These are phyloP conservation scores for Cephus pulcher DNA, from an alignment of 2,888 invertebrate species.

Conservation along the genomic window DNA sequence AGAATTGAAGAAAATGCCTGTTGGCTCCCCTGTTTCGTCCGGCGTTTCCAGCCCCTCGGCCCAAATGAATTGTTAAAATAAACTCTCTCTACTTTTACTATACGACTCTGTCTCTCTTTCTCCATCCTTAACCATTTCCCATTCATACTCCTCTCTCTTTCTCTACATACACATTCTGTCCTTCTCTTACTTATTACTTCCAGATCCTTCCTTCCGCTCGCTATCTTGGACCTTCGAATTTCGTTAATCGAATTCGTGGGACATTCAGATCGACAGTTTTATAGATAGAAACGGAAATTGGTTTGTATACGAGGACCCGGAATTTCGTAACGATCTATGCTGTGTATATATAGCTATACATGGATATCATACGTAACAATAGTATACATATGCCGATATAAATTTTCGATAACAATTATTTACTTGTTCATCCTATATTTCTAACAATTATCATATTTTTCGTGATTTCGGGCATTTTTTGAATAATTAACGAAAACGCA, in stretches of 20 bases:
- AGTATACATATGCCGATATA: background rate
- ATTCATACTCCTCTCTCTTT: background rate
- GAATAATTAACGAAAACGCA: background rate
- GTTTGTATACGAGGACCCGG: no score
- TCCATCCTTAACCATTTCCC: background rate
- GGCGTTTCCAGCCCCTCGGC: background rate
- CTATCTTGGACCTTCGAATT: background rate
- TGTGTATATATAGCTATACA: background rate
- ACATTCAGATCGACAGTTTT: no score
- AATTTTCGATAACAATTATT: background rate
- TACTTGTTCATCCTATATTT: background rate
- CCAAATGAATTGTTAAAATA: background rate
- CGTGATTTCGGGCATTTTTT: background rate
- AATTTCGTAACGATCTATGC: no score
- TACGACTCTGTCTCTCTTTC: no score
- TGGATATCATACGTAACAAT: background rate
- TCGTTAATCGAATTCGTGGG: background rate
- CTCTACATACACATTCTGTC: no score
- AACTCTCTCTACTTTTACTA: no score
- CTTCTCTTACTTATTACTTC: no score
- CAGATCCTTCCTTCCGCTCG: background rate
- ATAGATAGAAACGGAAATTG: no score
- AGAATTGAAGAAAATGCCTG: conserved; percentile 2
- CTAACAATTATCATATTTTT: background rate
- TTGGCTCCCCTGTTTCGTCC: background rate